Conservation (phyloP, 2,113 vertebrate genomes). For the Rana temporaria region DNA sequence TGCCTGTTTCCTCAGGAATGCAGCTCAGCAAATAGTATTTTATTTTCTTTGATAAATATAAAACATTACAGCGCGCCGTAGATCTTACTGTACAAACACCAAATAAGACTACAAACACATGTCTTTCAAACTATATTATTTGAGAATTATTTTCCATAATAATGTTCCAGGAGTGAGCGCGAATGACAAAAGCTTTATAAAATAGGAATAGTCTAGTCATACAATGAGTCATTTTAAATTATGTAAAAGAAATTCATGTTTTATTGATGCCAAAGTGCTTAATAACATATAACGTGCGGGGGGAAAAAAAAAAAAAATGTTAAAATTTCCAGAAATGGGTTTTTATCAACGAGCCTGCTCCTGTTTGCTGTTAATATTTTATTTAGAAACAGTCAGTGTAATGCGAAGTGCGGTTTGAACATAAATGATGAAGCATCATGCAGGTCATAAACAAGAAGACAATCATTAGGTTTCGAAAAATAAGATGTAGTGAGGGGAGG, state of each 20-base stretch:
- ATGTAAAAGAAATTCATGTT: slow-evolving; percentile 51
- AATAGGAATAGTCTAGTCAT: slow-evolving; percentile 42
- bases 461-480: slow-evolving; percentile 6
- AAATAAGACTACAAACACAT: slow-evolving; percentile 8
- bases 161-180: slow-evolving; percentile 30
- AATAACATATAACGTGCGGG: slow-evolving; percentile 39
- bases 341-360: slow-evolving; percentile 30
- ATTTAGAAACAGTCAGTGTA: slow-evolving; percentile 24
- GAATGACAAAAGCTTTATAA: slow-evolving; percentile 33
- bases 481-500: neutral
- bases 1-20: too few relatives aligned
- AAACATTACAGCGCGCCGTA: neutral
- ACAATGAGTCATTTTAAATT: slow-evolving; percentile 47
- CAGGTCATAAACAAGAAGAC: slow-evolving; percentile 13
- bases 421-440: slow-evolving; percentile 12
- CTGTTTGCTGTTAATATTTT: slow-evolving; percentile 44
- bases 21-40: too few relatives aligned
- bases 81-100: slow-evolving; percentile 20
- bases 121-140: slow-evolving; percentile 20
- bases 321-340: slow-evolving; percentile 25
- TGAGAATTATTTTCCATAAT: slow-evolving; percentile 41
- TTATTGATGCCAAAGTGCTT: slow-evolving; percentile 42
- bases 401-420: slow-evolving; percentile 37
- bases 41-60: too few relatives aligned
- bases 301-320: slow-evolving; percentile 22